A percentile compares a stretch with the other conserved stretches of the same genome.
Conservation (phyloP, 2,113 vertebrate genomes). For the Columba livia region DNA sequence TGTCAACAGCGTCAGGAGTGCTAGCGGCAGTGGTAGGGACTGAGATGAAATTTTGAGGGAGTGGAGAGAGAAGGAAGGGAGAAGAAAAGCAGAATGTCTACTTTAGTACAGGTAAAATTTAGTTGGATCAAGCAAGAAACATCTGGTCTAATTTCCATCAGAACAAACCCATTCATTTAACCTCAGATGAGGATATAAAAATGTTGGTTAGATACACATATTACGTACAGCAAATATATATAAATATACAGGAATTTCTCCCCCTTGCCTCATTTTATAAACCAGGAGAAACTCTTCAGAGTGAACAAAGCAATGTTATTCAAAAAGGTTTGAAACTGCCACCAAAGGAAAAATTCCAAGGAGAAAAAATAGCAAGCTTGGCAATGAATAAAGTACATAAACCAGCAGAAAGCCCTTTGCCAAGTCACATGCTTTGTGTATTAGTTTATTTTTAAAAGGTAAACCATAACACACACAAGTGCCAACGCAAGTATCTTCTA, state of each 20-base stretch:
- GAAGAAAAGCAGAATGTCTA: constrained; percentile 11
- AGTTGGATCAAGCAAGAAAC: background rate
- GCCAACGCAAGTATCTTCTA: background rate
- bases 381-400: background rate
- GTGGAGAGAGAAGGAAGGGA: background rate
- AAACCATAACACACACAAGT: background rate
- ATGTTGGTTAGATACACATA: background rate
- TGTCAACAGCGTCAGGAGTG: constrained; percentile 93
- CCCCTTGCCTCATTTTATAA: background rate
- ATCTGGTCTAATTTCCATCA: background rate
- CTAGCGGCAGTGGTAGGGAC: constrained; percentile 93
- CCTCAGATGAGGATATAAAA: background rate
- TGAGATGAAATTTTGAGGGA: constrained; percentile 52
- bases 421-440: background rate
- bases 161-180: background rate
- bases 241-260: background rate
- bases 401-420: background rate
- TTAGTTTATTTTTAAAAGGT: background rate
- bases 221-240: background rate
- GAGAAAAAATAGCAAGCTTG: background rate
- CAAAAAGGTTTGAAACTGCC: background rate
- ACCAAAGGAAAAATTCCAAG: background rate
- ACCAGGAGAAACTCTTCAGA: background rate
- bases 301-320: background rate
- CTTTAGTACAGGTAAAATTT: background rate